Conservation (phyloP, 2,797 vertebrate genomes). For the Platyrinchus mystaceus region DNA sequence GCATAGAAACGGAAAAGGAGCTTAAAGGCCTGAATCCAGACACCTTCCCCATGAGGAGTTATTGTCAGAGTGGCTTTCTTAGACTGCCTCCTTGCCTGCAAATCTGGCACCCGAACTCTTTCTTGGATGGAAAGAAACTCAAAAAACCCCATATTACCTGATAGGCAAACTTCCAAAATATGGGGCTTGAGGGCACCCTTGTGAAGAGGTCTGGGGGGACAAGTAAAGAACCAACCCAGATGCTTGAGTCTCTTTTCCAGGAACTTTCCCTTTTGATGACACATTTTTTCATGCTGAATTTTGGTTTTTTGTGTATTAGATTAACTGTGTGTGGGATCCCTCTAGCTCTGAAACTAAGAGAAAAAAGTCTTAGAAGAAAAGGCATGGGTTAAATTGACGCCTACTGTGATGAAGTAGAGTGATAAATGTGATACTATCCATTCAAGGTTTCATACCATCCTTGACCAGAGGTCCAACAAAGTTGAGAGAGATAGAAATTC, state of each 20-base stretch:
- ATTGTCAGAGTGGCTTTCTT: neutral
- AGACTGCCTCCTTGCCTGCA: neutral
- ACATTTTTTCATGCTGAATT: neutral
- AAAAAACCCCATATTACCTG: accelerated
- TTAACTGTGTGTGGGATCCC: too few species aligned
- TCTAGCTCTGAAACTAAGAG: neutral
- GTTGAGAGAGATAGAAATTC: neutral
- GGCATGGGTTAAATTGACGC: neutral
- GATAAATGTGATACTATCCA: neutral
- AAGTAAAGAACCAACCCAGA: neutral
- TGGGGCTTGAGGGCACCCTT: neutral
- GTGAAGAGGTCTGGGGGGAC: neutral
- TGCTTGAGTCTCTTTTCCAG: neutral
- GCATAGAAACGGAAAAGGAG: neutral
- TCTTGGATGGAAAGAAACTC: neutral
- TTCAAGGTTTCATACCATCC: neutral
- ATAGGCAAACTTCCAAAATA: neutral
- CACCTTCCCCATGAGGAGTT: neutral
- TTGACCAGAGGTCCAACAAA: neutral
- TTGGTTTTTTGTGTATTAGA: neutral
- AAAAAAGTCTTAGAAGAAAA: neutral
- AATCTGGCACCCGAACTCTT: neutral
- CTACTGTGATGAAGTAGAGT: neutral
- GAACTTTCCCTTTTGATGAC: neutral
- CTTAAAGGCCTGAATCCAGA: neutral